These are phyloP conservation scores for Calliopsis andreniformis DNA, from an alignment of 1,140 invertebrate species.

Conservation along the genomic window DNA sequence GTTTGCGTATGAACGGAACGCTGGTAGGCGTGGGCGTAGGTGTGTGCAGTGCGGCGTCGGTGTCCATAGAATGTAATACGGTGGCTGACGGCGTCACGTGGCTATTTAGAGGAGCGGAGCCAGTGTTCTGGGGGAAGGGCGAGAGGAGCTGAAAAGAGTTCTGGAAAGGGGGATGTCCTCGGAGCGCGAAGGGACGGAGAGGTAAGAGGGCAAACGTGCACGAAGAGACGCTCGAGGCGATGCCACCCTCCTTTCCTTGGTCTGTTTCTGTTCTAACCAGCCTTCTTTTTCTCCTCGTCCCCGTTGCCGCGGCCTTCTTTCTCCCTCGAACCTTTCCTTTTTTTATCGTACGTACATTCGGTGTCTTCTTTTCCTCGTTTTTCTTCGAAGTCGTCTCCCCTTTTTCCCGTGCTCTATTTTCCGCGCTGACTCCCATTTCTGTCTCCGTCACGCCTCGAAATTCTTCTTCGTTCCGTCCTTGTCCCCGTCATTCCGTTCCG, in stretches of 20 bases:
- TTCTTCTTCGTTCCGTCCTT: neutral
- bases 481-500: conserved; percentile 1
- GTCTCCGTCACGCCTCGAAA: neutral
- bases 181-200: conserved; percentile 15
- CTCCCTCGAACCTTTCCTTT: conserved; percentile 8
- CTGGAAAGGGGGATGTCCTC: neutral
- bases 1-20: neutral
- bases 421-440: no score
- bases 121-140: neutral
- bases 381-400: conserved; percentile 4
- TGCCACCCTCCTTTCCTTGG: conserved; percentile 25
- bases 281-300: conserved; percentile 11
- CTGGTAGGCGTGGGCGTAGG: conserved; percentile 17
- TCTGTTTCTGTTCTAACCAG: conserved; percentile 33
- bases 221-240: conserved; percentile 60
- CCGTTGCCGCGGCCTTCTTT: neutral
- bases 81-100: conserved; percentile 61
- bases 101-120: conserved; percentile 59
- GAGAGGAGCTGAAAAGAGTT: conserved; percentile 4
- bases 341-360: conserved; percentile 17
- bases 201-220: conserved; percentile 3
- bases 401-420: conserved; percentile 14
- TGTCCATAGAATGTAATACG: conserved; percentile 62
- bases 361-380: neutral
- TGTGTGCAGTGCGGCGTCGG: neutral